Conservation (phyloP, 2,888 invertebrate species). For the Invenusta paracnida region DNA sequence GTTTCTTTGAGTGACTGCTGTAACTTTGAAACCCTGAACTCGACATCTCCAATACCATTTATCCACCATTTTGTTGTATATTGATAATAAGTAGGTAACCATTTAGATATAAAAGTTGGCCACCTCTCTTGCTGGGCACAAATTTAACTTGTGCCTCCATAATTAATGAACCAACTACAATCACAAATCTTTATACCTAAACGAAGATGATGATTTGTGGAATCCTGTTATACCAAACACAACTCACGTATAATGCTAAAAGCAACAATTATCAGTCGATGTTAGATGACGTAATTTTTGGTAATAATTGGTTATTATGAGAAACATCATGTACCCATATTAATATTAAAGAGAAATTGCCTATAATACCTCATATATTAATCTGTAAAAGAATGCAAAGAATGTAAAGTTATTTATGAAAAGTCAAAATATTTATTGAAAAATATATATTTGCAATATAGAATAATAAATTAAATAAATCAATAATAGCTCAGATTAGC, state of each 20-base stretch:
- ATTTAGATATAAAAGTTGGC: neutral
- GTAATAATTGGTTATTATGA: neutral
- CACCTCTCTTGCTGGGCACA: neutral
- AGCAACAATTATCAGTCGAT: neutral
- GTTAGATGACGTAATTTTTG: neutral
- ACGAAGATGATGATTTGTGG: neutral
- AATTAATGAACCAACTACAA: neutral
- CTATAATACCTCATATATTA: too few species aligned
- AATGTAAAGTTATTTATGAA: too few species aligned
- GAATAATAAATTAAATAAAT: too few species aligned
- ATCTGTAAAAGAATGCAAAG: too few species aligned
- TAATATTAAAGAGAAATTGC: too few species aligned
- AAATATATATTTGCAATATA: too few species aligned
- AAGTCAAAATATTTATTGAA: too few species aligned
- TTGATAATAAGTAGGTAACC: neutral
- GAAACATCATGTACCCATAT: too few species aligned
- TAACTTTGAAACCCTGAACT: neutral
- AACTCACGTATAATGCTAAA: neutral
- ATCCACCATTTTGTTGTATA: neutral
- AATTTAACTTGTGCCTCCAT: neutral
- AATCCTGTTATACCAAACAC: neutral
- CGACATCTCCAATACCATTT: neutral
- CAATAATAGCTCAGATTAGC: too few species aligned
- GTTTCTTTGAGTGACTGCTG: neutral
- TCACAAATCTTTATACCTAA: neutral